A percentile compares a stretch with the other conserved stretches of the same genome.
Evolutionary conservation across 2,888 invertebrate genomes (phyloP).

Genomic region (Philopedon plagiatum): DNA sequence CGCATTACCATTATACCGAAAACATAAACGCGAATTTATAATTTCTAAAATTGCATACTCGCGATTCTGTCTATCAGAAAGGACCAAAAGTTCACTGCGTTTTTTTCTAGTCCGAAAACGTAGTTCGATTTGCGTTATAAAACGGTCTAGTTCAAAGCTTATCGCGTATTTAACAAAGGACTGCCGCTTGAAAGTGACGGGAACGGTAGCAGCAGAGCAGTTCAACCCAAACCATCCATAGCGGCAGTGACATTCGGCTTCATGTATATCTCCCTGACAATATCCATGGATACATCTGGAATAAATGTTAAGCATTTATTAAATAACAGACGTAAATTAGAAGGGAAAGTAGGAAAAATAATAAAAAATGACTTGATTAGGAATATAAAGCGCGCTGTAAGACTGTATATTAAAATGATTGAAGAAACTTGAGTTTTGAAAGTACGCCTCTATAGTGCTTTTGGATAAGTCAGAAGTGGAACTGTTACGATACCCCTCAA

Average conservation of each 20-base stretch:
- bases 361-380: too few relatives aligned
- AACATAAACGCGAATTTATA: conserved; percentile 89
- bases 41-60: conserved; percentile 94
- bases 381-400: too few relatives aligned
- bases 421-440: too few relatives aligned
- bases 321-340: not conserved
- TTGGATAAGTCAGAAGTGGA: too few relatives aligned
- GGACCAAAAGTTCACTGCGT: conserved; percentile 92
- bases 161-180: conserved; percentile 97
- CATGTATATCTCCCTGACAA: conserved; percentile 90
- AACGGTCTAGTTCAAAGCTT: conserved; percentile 93
- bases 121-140: conserved; percentile 92
- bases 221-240: conserved; percentile 96
- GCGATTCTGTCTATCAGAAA: conserved; percentile 93
- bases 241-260: conserved; percentile 92
- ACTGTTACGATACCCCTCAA: too few relatives aligned
- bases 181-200: conserved; percentile 92
- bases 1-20: conserved; percentile 93
- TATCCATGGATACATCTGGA: conserved; percentile 89
- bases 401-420: too few relatives aligned
- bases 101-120: conserved; percentile 94
- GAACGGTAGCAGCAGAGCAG: conserved; percentile 87
- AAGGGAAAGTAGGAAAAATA: too few relatives aligned
- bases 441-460: too few relatives aligned
- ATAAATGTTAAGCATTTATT: conserved; percentile 59